Percentiles rank a stretch among this genome's conserved stretches.
Conservation (phyloP, 2,888 invertebrate genomes). For the Drosophila putrida region DNA sequence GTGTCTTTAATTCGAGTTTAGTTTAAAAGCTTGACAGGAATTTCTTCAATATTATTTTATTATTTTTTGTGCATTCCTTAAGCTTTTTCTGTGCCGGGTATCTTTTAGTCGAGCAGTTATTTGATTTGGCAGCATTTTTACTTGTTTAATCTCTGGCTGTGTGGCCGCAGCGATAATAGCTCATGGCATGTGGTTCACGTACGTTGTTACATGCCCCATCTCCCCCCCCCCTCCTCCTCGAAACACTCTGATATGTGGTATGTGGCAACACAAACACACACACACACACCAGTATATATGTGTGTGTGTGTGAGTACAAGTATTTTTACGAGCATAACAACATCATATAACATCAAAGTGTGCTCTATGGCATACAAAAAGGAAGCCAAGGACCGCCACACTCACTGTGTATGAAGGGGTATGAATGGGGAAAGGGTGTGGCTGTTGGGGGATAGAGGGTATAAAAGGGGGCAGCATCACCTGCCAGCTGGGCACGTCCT, state of each 20-base stretch:
- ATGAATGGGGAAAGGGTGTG: background rate
- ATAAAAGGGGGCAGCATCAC: slow-evolving; percentile 36
- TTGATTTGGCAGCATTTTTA: slow-evolving; percentile 7
- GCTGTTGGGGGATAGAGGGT: background rate
- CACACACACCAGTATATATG: background rate
- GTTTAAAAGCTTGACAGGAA: background rate
- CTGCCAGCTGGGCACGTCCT: slow-evolving; percentile 51
- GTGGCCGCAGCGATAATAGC: slow-evolving; percentile 63
- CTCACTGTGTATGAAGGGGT: slow-evolving; percentile 1
- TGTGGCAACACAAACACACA: slow-evolving; percentile 15
- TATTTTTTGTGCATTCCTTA: background rate
- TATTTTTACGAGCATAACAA: slow-evolving; percentile 75
- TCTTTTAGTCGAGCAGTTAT: background rate
- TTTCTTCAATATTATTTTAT: background rate
- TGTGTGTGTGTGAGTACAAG: slow-evolving; percentile 52
- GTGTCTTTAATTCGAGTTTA: background rate
- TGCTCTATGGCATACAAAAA: slow-evolving; percentile 63
- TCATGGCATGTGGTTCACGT: slow-evolving; percentile 61
- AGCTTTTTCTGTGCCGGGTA: slow-evolving; percentile 1
- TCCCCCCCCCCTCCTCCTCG: background rate
- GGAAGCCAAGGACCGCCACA: slow-evolving; percentile 61
- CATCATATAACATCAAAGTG: slow-evolving; percentile 76
- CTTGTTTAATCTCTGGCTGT: slow-evolving; percentile 42
- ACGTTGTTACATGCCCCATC: slow-evolving; percentile 11
- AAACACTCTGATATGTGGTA: slow-evolving; percentile 33